Evolutionary conservation across 2,113 vertebrate species (phyloP).

Genomic region (Gallinago undulata): DNA sequence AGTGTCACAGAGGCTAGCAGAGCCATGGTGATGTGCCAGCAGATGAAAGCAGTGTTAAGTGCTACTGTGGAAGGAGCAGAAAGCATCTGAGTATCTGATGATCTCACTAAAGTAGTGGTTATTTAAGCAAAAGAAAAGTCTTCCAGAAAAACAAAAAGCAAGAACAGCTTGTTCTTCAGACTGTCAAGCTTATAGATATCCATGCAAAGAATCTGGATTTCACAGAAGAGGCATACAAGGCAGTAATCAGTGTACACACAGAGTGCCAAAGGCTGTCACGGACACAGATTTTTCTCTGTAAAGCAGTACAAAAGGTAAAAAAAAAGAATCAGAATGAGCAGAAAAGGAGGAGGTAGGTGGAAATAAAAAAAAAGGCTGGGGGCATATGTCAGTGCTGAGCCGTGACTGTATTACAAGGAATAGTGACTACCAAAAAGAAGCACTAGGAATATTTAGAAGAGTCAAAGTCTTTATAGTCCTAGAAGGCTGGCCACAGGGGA

Average conservation of each 20-base stretch:
- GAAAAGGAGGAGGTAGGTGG: neutral
- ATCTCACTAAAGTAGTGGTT: neutral
- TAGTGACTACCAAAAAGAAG: neutral
- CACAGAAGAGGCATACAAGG: neutral
- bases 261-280: neutral
- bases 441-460: neutral
- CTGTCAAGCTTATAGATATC: neutral
- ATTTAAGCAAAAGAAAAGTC: neutral
- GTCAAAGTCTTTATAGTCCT: neutral
- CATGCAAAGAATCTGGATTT: neutral
- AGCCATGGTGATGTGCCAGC: neutral
- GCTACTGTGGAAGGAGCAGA: neutral
- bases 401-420: neutral
- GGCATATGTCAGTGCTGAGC: neutral
- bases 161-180: slow-evolving; percentile 8
- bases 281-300: neutral
- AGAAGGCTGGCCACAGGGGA: neutral
- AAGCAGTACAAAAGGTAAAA: neutral
- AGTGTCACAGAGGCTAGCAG: neutral
- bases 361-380: accelerated
- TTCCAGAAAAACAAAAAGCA: neutral
- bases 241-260: neutral
- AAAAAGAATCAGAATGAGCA: neutral
- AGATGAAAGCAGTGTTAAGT: slow-evolving; percentile 29
- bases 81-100: neutral